Conservation (phyloP, 2,888 invertebrate species). For the Autographa pulchrina region DNA sequence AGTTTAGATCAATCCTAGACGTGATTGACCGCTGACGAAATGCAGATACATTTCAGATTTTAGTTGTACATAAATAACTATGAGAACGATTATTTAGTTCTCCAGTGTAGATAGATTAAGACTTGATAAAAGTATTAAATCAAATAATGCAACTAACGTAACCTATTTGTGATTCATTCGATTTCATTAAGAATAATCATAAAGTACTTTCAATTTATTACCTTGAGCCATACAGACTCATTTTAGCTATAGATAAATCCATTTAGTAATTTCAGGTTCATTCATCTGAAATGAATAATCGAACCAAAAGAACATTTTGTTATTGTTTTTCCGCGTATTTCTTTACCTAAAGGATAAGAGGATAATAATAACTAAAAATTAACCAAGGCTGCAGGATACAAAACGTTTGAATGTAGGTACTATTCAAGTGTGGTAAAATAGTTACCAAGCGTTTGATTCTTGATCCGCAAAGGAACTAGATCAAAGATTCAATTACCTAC, state of each 20-base stretch:
- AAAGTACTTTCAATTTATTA: not conserved
- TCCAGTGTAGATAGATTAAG: not conserved
- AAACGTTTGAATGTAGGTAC: too few species aligned
- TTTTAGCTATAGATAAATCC: not conserved
- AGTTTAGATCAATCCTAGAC: not conserved
- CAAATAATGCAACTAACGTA: not conserved
- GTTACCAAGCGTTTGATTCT: not conserved
- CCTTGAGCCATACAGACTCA: not conserved
- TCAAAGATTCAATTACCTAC: not conserved
- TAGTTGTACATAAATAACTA: not conserved
- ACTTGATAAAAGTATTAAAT: not conserved
- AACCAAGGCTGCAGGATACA: too few species aligned
- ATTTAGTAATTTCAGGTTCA: too few species aligned
- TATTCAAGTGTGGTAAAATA: too few species aligned
- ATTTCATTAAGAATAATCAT: too few species aligned
- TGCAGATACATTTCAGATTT: not conserved
- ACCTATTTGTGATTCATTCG: too few species aligned
- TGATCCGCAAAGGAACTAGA: not conserved
- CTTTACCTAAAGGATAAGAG: too few species aligned
- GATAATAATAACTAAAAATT: too few species aligned
- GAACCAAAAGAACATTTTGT: not conserved
- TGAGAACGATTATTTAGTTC: not conserved
- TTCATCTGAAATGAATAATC: not conserved
- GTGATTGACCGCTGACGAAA: constrained; percentile 12
- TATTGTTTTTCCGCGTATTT: too few species aligned